Conservation (phyloP, 2,797 vertebrate genomes). For the Alosa sapidissima region DNA sequence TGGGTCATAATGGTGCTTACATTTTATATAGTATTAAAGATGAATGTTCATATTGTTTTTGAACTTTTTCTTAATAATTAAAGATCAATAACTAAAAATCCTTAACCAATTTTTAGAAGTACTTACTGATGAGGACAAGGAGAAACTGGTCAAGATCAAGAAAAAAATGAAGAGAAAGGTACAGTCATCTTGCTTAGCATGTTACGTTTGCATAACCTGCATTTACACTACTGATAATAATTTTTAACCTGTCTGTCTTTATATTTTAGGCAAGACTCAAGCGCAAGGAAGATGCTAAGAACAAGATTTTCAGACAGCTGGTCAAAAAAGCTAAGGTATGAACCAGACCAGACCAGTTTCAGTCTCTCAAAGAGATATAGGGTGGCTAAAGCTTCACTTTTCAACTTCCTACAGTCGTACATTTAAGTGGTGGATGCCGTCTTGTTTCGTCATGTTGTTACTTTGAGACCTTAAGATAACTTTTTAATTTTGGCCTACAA, state of each 20-base stretch:
- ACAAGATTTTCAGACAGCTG: conserved; percentile 77
- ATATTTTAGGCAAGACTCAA: conserved; percentile 85
- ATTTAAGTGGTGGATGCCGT: no score
- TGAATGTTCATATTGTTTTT: no score
- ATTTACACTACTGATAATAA: background rate
- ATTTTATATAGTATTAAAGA: no score
- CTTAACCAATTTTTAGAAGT: conserved; percentile 72
- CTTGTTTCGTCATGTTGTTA: background rate
- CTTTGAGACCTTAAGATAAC: background rate
- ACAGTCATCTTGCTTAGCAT: background rate
- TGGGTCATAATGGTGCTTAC: no score
- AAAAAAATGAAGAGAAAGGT: conserved; percentile 96
- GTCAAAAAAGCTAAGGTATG: conserved; percentile 87
- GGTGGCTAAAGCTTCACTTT: no score
- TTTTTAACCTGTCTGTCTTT: conserved; percentile 31
- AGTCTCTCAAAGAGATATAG: no score
- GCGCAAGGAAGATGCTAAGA: conserved; percentile 85
- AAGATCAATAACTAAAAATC: background rate
- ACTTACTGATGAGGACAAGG: conserved; percentile 89
- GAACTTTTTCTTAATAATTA: background rate
- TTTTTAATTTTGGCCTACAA: background rate
- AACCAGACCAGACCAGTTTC: background rate
- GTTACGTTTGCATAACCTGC: background rate
- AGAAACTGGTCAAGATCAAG: conserved; percentile 89
- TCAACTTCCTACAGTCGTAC: no score